Base-by-base conservation (phyloP, 2,113 vertebrate genomes). In the Eleginops maclovinus region DNA sequence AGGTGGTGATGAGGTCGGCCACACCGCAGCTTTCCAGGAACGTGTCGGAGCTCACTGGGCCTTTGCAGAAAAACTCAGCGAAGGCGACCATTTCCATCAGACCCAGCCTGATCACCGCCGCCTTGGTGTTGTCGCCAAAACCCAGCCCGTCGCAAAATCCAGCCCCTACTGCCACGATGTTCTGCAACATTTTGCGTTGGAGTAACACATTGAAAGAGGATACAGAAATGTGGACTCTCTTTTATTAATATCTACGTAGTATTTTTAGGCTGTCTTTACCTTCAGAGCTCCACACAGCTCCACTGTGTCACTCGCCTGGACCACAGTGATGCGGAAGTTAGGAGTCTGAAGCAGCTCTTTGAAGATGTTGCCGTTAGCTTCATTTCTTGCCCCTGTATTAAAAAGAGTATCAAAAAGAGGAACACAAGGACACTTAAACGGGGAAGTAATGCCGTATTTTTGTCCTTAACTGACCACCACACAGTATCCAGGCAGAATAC, bases 51-150 rank as follows among this genome's bases (percentile, higher is more conserved):
- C 85, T 88, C 24, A 96, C 95, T 0, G 75, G 9, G 19, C 87
- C 93, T 60, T 77, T 92, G 89, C 95, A 96, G 93, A 97, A 97
- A 43, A 97, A 40, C 84, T 91, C 95, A 28, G 96, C 83, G 62
- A 97, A 97, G 43, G 95, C 92, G 24, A 97, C 87, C 96, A 97
- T 97, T 72, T 97, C 97, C 97, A 98, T 97, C 54, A 97, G 91
- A 19, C 96, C 96, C 82, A 98, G 85, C 2, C 96, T 83, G 88
- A 97, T 97, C 51, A 97, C 95, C 0, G 96, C 96, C 1, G 97
- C 96, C 88, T 97, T 97, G 4, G 97, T 97, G 66, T 97, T 97
- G 75, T 97, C 96, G 0, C 97, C 97, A 0, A 91, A 96, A 0
- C 86, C 89, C 8, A 97, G 88, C 0, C 96, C 96, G 0, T 97